Percentiles rank a stretch among this genome's conserved stretches.
Evolutionary conservation across 2,888 invertebrate genomes (phyloP).

Genomic region (Calameuta pallipes): DNA sequence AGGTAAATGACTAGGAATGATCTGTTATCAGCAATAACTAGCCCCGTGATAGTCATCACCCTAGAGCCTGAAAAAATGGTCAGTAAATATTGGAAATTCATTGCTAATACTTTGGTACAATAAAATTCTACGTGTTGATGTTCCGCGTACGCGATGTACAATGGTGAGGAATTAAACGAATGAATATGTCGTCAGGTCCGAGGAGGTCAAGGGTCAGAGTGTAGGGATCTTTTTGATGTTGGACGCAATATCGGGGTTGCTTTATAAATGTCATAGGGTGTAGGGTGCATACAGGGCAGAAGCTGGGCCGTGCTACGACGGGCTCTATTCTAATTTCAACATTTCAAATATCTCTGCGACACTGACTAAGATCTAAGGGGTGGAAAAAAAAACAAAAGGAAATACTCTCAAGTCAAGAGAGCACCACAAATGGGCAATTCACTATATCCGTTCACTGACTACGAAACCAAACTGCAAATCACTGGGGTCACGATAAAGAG

Average conservation of each 20-base stretch:
- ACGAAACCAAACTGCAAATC: background rate
- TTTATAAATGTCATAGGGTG: background rate
- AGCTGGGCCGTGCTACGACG: constrained; percentile 8
- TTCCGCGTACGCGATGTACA: background rate
- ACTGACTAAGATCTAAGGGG: constrained; percentile 6
- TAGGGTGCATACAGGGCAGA: constrained; percentile 6
- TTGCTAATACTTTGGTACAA: background rate
- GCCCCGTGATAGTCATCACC: background rate
- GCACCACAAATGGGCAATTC: background rate
- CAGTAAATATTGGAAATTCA: background rate
- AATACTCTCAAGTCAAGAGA: background rate
- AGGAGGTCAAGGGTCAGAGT: background rate
- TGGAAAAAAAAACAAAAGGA: constrained; percentile 1
- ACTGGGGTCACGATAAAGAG: background rate
- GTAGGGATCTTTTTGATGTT: background rate
- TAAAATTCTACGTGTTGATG: background rate
- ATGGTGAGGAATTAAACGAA: background rate
- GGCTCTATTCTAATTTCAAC: constrained; percentile 1
- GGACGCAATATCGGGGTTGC: background rate
- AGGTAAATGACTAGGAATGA: background rate
- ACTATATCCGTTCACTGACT: background rate
- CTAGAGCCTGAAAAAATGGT: background rate
- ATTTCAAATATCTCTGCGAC: background rate
- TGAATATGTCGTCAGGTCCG: background rate
- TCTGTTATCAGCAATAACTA: background rate